Conservation (phyloP, 1,140 invertebrate species). For the Odontomachus brunneus region DNA sequence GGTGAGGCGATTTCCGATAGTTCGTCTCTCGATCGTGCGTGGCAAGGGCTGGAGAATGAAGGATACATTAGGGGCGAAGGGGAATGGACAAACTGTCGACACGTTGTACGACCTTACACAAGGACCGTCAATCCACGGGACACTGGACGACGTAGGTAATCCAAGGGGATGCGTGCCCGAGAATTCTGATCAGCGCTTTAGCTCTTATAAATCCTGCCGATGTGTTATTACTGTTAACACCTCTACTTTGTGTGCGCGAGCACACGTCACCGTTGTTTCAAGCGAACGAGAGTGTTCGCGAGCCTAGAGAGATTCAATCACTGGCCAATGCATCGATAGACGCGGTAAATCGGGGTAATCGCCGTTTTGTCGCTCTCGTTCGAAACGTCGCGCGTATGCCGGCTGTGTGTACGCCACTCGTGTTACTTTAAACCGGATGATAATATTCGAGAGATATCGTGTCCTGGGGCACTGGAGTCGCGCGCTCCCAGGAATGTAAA, state of each 20-base stretch:
- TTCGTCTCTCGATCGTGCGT: slow-evolving; percentile 65
- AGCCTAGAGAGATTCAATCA: neutral
- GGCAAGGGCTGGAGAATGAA: slow-evolving; percentile 5
- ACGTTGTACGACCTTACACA: slow-evolving; percentile 63
- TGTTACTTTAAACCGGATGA: slow-evolving; percentile 22
- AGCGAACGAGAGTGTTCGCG: neutral
- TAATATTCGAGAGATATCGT: slow-evolving; percentile 33
- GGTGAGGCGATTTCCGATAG: slow-evolving; percentile 70
- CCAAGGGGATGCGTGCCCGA: slow-evolving; percentile 72
- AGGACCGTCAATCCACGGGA: slow-evolving; percentile 58
- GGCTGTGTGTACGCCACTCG: slow-evolving; percentile 1
- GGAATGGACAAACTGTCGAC: slow-evolving; percentile 54
- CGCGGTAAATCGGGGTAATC: neutral
- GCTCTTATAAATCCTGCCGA: slow-evolving; percentile 71
- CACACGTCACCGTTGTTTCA: slow-evolving; percentile 62
- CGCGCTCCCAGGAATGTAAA: slow-evolving; percentile 9
- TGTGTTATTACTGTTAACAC: slow-evolving; percentile 75
- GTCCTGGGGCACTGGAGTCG: neutral
- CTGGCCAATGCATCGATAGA: slow-evolving; percentile 20
- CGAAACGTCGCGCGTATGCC: slow-evolving; percentile 22
- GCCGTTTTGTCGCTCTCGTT: slow-evolving; percentile 37
- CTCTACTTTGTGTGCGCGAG: slow-evolving; percentile 41
- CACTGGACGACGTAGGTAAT: slow-evolving; percentile 67
- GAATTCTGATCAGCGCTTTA: slow-evolving; percentile 75
- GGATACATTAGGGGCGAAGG: neutral